Conservation (phyloP, 35 echinoderm and acorn worm genomes). For the Diadema setosum region DNA sequence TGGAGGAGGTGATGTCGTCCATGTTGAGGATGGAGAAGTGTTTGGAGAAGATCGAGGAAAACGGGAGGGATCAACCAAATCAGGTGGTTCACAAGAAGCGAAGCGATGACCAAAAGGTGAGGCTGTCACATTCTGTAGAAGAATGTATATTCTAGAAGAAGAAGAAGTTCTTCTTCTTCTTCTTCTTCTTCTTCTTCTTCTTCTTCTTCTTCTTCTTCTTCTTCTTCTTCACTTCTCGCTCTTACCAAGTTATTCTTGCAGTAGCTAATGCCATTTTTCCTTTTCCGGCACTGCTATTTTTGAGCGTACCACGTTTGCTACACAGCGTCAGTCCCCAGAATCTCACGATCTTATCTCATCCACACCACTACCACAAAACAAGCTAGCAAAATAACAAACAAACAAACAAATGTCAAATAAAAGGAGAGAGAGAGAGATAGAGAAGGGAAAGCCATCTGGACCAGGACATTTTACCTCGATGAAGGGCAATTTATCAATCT, state of each 20-base stretch:
- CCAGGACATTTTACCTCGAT: too few species aligned
- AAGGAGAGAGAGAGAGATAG: too few species aligned
- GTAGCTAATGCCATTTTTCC: not conserved
- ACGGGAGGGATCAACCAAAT: not conserved
- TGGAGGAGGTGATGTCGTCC: not conserved
- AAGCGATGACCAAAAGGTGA: not conserved
- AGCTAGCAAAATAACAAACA: too few species aligned
- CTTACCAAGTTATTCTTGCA: not conserved
- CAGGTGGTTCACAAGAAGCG: slow-evolving; percentile 13
- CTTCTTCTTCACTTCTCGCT: not conserved
- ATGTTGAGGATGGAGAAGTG: not conserved
- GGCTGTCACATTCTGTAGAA: not conserved
- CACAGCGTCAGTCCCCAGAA: too few species aligned
- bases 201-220: not conserved
- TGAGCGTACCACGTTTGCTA: not conserved
- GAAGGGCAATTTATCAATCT: too few species aligned
- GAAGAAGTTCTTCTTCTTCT: not conserved
- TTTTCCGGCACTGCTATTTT: not conserved
- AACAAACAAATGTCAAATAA: too few species aligned
- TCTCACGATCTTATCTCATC: too few species aligned
- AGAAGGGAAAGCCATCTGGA: too few species aligned
- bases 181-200: not conserved
- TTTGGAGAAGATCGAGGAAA: not conserved
- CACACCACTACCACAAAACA: too few species aligned
- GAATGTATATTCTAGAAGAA: not conserved